phyloP scores from a whole-genome alignment of 2,797 vertebrate genomes.

The Sebastes vulpes region DNA sequence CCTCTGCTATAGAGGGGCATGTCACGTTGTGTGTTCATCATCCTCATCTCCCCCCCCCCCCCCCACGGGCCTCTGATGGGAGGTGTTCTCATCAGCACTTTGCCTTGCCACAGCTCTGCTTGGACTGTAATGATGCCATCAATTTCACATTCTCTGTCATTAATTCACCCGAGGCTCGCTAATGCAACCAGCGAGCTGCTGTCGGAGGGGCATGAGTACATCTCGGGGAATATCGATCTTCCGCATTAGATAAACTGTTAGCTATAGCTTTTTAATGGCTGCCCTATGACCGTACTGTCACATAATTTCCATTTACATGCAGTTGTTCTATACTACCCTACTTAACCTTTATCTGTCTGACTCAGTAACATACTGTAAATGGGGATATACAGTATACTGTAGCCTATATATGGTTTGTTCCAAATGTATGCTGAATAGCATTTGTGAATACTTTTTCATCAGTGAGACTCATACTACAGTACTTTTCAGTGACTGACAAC shows the following conservation, averaged over 20 bases:
- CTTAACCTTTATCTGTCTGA: conserved; percentile 3
- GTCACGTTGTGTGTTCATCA: conserved; percentile 12
- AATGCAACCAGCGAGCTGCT: conserved; percentile 33
- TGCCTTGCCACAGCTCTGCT: conserved; percentile 25
- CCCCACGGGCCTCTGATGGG: not conserved
- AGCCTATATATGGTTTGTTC: not conserved
- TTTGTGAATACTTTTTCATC: not conserved
- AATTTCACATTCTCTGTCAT: conserved; percentile 37
- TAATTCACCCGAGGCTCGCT: conserved; percentile 28
- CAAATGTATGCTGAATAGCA: not conserved
- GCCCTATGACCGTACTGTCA: conserved; percentile 8
- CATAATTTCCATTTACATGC: conserved; percentile 18
- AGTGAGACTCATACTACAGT: not conserved
- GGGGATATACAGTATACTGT: not conserved
- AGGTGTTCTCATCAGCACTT: conserved; percentile 41
- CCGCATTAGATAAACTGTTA: conserved; percentile 19
- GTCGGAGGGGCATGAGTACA: conserved; percentile 7
- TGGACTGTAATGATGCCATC: conserved; percentile 46
- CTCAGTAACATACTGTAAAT: not conserved
- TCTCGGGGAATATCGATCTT: conserved; percentile 16
- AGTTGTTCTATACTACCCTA: not conserved
- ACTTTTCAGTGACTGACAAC: not conserved
- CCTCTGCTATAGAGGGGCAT: conserved; percentile 12
- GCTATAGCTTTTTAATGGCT: conserved; percentile 18
- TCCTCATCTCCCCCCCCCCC: not conserved